A percentile compares a stretch with the other conserved stretches of the same genome.
phyloP scores from a whole-genome alignment of 1,140 invertebrate genomes.

The Popillia japonica region DNA sequence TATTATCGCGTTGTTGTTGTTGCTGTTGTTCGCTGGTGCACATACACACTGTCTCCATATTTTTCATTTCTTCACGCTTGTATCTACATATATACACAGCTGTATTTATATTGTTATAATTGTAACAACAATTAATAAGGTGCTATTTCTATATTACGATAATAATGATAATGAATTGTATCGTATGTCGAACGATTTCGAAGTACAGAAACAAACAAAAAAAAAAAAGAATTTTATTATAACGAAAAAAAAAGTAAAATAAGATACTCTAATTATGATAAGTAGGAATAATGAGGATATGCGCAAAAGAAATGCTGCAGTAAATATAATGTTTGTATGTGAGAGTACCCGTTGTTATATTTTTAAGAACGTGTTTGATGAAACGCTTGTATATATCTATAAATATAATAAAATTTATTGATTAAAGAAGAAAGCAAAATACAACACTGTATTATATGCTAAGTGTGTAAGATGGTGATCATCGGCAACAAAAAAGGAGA shows the following conservation, averaged over 20 bases:
- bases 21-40: too few relatives aligned
- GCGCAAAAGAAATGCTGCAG: neutral
- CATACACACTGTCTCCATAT: neutral
- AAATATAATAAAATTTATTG: neutral
- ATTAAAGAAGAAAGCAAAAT: too few relatives aligned
- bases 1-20: too few relatives aligned
- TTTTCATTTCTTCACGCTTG: neutral
- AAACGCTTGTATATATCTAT: conserved; percentile 7
- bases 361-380: conserved; percentile 14
- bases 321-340: too few relatives aligned
- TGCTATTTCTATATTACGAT: conserved; percentile 31
- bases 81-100: neutral
- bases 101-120: neutral
- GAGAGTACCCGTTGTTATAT: neutral
- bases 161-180: neutral
- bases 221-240: neutral
- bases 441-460: neutral
- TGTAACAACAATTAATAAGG: neutral
- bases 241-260: neutral
- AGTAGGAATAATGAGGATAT: too few relatives aligned
- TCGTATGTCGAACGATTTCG: neutral
- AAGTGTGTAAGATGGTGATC: neutral
- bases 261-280: neutral
- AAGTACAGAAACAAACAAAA: neutral
- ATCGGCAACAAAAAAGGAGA: neutral